A percentile compares a stretch with the other conserved stretches of the same genome.
Evolutionary conservation across 2,888 invertebrate genomes (phyloP).

Genomic region (Ochropacha duplaris): DNA sequence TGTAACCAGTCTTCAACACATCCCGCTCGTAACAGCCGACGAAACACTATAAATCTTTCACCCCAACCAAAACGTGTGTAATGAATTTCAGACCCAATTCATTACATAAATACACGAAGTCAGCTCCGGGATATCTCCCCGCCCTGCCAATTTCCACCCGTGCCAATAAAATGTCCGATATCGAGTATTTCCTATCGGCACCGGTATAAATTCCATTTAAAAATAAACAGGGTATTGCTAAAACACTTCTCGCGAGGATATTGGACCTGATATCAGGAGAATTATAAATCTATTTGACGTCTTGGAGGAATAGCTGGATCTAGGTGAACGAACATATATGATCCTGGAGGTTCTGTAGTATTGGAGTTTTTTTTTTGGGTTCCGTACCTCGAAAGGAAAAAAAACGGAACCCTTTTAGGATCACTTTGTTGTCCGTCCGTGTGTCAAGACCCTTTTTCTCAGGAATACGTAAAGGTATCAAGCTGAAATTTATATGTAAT

Average conservation of each 20-base stretch:
- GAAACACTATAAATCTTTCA: constrained; percentile 2
- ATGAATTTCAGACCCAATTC: constrained; percentile 7
- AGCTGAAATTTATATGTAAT: too few species aligned
- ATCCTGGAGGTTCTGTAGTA: not conserved
- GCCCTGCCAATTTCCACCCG: constrained; percentile 5
- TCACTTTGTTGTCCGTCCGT: too few species aligned
- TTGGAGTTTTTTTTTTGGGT: not conserved
- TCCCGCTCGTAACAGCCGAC: not conserved
- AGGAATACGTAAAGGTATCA: too few species aligned
- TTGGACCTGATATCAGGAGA: constrained; percentile 42
- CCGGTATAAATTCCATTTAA: constrained; percentile 38
- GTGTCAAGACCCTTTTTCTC: too few species aligned
- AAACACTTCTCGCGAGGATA: constrained; percentile 36
- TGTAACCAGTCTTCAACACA: not conserved
- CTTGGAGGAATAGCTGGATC: constrained; percentile 2
- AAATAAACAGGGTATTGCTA: constrained; percentile 39
- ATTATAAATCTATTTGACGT: constrained; percentile 41
- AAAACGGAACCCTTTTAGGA: too few species aligned
- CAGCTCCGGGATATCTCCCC: not conserved
- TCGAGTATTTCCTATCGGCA: constrained; percentile 23
- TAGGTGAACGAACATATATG: not conserved
- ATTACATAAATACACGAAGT: constrained; percentile 4
- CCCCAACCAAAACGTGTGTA: constrained; percentile 5
- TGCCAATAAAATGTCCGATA: constrained; percentile 26
- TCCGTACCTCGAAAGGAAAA: too few species aligned